Percentiles rank a stretch among this genome's conserved stretches.
phyloP scores from a whole-genome alignment of 1,140 invertebrate genomes.

The Drosophila lacteicornis region DNA sequence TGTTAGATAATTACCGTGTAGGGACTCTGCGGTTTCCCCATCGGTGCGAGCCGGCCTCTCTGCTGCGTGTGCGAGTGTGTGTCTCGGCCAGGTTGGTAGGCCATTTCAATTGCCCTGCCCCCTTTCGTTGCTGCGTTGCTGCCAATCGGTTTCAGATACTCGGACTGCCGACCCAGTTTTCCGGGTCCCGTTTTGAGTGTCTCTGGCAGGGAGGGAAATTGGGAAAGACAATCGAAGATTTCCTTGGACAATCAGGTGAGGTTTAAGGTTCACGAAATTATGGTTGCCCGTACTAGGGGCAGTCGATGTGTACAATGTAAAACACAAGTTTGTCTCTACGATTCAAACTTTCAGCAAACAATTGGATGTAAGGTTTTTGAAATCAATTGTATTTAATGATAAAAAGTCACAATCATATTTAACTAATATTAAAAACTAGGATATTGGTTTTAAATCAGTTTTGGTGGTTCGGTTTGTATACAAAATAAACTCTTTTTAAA shows the following conservation, averaged over 20 bases:
- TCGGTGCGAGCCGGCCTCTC: constrained; percentile 29
- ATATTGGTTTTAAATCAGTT: no score
- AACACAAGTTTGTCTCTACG: not conserved
- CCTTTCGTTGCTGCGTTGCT: not conserved
- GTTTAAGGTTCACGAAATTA: constrained; percentile 3
- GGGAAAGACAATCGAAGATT: constrained; percentile 1
- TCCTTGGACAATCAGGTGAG: constrained; percentile 2
- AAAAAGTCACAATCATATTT: no score
- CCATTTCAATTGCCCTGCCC: constrained; percentile 38
- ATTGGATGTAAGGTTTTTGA: not conserved
- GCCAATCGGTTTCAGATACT: constrained; percentile 28
- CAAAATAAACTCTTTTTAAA: not conserved
- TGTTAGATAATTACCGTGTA: constrained; percentile 56
- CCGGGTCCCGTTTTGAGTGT: constrained; percentile 4
- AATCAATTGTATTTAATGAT: no score
- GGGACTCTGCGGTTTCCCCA: constrained; percentile 39
- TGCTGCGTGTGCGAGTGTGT: not conserved
- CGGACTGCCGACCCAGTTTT: constrained; percentile 16
- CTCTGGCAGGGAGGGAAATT: constrained; percentile 2
- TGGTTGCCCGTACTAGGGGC: not conserved
- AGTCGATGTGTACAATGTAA: not conserved
- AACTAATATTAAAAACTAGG: no score
- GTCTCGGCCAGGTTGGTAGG: constrained; percentile 38
- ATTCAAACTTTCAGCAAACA: not conserved
- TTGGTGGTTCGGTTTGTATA: not conserved